Conservation (phyloP, 2,888 invertebrate genomes). For the Sinelater perroti region DNA sequence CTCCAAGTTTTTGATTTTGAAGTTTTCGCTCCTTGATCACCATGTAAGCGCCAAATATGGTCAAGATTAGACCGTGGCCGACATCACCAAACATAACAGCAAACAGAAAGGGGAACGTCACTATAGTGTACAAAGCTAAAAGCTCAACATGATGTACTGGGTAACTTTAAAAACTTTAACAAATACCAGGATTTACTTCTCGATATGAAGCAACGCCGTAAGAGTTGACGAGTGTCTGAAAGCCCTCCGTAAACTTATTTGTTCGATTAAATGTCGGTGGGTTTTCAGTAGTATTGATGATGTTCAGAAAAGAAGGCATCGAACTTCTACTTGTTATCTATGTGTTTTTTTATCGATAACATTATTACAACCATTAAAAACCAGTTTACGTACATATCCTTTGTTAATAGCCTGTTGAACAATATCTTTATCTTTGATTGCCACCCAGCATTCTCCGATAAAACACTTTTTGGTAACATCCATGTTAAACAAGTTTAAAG, state of each 20-base stretch:
- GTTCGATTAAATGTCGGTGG: constrained; percentile 93
- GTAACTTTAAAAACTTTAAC: neutral
- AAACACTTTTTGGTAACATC: constrained; percentile 90
- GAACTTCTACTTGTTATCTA: constrained; percentile 81
- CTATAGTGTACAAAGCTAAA: constrained; percentile 65
- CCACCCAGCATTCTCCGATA: constrained; percentile 91
- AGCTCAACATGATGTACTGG: constrained; percentile 22
- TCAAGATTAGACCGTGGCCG: constrained; percentile 89
- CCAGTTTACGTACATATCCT: constrained; percentile 74
- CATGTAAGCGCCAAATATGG: constrained; percentile 82
- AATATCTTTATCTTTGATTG: constrained; percentile 71
- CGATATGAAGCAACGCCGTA: constrained; percentile 93
- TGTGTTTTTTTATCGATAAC: constrained; percentile 7
- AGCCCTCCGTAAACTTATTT: constrained; percentile 91
- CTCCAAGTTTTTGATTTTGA: constrained; percentile 74
- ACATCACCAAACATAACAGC: constrained; percentile 96
- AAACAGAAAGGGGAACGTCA: constrained; percentile 95
- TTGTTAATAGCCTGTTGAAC: constrained; percentile 81
- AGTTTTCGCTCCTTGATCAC: constrained; percentile 81
- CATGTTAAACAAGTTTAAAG: constrained; percentile 90
- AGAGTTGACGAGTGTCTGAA: constrained; percentile 92
- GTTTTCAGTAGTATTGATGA: constrained; percentile 79
- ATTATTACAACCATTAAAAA: neutral
- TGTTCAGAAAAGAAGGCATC: constrained; percentile 91
- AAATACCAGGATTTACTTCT: constrained; percentile 89